phyloP scores from a whole-genome alignment of 1,140 invertebrate genomes.

The Chymomyza costata region DNA sequence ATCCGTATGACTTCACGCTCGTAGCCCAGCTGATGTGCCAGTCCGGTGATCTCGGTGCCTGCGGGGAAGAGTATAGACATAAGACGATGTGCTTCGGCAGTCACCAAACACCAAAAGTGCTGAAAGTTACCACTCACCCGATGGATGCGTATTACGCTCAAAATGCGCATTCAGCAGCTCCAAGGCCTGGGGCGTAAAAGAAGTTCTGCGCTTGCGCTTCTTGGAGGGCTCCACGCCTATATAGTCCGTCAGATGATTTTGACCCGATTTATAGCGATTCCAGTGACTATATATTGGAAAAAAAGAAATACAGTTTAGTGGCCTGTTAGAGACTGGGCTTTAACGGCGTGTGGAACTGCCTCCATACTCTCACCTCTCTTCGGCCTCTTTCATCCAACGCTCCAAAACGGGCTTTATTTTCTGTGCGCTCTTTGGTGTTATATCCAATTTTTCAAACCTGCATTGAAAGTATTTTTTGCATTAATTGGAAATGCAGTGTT shows the following conservation, averaged over 20 bases:
- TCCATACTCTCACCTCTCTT: conserved; percentile 89
- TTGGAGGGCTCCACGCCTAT: conserved; percentile 97
- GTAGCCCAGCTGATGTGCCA: conserved; percentile 96
- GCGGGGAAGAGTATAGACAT: conserved; percentile 13
- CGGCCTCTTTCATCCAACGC: conserved; percentile 98
- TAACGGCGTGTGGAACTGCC: conserved; percentile 64
- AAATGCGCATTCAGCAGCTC: conserved; percentile 97
- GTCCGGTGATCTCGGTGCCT: conserved; percentile 97
- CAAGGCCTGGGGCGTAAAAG: conserved; percentile 96
- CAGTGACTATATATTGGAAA: conserved; percentile 55
- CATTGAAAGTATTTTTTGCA: conserved; percentile 72
- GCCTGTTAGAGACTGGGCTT: neutral
- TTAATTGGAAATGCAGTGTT: conserved; percentile 61
- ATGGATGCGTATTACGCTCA: conserved; percentile 97
- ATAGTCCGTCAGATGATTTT: conserved; percentile 95
- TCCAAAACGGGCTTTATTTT: conserved; percentile 99
- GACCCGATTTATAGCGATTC: conserved; percentile 91
- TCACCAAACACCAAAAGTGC: conserved; percentile 9
- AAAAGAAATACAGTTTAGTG: conserved; percentile 31
- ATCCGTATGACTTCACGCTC: conserved; percentile 98
- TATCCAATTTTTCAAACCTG: conserved; percentile 99
- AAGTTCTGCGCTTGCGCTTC: conserved; percentile 96
- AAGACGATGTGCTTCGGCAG: neutral
- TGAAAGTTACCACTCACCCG: conserved; percentile 82
- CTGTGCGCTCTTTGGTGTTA: conserved; percentile 98